A percentile compares a stretch with the other conserved stretches of the same genome.
phyloP scores from a whole-genome alignment of 1,140 invertebrate genomes.

The Dendroctonus ponderosae region DNA sequence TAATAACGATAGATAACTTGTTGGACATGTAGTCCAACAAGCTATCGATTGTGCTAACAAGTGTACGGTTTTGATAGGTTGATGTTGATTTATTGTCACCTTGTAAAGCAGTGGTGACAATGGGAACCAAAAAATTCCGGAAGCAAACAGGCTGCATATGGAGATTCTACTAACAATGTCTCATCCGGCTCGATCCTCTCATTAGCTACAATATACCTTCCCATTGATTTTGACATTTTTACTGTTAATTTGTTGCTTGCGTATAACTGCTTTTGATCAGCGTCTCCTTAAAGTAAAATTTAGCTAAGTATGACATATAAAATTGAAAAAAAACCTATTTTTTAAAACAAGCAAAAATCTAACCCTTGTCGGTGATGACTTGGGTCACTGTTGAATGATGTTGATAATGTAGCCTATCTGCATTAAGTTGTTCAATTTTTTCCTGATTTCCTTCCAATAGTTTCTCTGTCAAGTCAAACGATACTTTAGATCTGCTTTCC shows the following conservation, averaged over 20 bases:
- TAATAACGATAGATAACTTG: too few species aligned
- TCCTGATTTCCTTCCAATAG: conserved; percentile 50
- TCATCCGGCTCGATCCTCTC: conserved; percentile 62
- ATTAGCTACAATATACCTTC: conserved; percentile 61
- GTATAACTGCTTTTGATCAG: conserved; percentile 14
- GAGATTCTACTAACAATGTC: conserved; percentile 68
- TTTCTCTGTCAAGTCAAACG: conserved; percentile 57
- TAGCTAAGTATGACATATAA: too few species aligned
- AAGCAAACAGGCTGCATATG: conserved; percentile 72
- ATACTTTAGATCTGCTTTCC: conserved; percentile 56
- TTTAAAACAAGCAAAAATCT: too few species aligned
- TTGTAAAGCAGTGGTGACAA: conserved; percentile 79
- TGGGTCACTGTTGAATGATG: too few species aligned
- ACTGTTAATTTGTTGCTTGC: conserved; percentile 54
- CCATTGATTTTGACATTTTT: conserved; percentile 52
- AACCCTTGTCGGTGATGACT: too few species aligned
- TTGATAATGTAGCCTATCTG: conserved; percentile 11
- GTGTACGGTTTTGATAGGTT: too few species aligned
- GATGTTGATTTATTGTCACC: conserved; percentile 50
- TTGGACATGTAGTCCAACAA: too few species aligned
- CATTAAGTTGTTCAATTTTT: conserved; percentile 18
- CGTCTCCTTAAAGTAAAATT: too few species aligned
- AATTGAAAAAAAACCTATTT: too few species aligned
- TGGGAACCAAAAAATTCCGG: conserved; percentile 71
- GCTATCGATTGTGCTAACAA: too few species aligned